Evolutionary conservation across 2,797 vertebrate genomes (phyloP).

Genomic region (Myotis findleyi): DNA sequence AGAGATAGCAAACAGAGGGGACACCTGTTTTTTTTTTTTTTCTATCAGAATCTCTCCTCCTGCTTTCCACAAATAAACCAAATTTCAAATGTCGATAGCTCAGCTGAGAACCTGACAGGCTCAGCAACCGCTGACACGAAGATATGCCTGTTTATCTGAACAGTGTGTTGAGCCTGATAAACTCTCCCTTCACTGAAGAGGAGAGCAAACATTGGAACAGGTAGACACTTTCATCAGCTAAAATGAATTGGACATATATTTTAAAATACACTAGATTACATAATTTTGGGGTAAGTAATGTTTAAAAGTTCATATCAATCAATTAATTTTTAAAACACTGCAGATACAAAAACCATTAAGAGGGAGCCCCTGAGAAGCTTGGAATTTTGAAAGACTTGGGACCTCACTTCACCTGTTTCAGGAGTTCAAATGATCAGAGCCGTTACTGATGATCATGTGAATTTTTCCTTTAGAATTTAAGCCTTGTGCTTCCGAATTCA

Average conservation of each 20-base stretch:
- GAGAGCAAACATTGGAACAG: background rate
- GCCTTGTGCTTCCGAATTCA: background rate
- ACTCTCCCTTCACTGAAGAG: background rate
- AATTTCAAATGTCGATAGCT: background rate
- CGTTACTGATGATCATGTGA: background rate
- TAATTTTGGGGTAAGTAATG: background rate
- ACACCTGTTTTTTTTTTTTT: background rate
- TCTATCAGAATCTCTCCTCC: background rate
- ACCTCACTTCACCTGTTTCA: background rate
- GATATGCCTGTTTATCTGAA: background rate
- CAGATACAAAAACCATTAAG: background rate
- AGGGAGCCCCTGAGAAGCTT: background rate
- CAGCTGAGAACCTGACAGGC: background rate
- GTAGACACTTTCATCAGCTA: background rate
- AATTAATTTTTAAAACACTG: background rate
- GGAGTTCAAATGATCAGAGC: background rate
- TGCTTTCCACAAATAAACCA: background rate
- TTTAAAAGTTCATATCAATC: background rate
- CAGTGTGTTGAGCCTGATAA: background rate
- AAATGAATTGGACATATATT: background rate
- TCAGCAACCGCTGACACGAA: background rate
- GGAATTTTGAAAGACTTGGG: constrained; percentile 21
- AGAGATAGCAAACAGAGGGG: background rate
- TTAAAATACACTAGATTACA: background rate
- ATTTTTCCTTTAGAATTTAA: constrained; percentile 14